Base-by-base conservation (phyloP, 2,888 invertebrate species). In the Caenorhabditis angaria region DNA sequence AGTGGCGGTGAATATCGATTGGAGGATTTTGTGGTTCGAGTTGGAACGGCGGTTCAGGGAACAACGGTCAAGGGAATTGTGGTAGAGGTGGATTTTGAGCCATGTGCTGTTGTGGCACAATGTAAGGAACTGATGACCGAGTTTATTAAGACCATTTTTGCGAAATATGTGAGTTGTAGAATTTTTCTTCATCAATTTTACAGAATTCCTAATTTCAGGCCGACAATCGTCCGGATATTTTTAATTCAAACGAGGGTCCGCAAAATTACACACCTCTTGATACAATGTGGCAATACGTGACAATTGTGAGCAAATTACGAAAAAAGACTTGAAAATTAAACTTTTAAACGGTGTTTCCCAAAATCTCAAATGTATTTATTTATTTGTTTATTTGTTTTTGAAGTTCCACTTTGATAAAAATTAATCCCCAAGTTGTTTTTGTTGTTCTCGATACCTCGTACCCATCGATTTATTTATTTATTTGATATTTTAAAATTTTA, bases 271-370 rank as follows among this genome's bases (percentile, higher is more conserved):
- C 71, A 6, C 68, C 82, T 1, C 62, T 83, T 25, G 85, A 85
- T 64, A 83, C 85, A 0, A 72, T 84, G 53, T 77, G 76, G 61
- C 85, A 85, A 61, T 85, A 85, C 62, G 63, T 81, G 12, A 28
- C 62, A 10, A 61, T 84, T 25, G 78, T 78, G 50, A 47, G 55
- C 6, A 73, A 73, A 28, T 70, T 83, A 61, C 62, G 81, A 25
- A 81, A 74, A 29, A 70, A 74, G 50, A 69, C 77, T 0, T 78
- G 54, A 66, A 48, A 24, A 12, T 5, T 51, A 22, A 3, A n/a
- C 32, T 35, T 22, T 28, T 20, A 28, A 25, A 14, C 22, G 22
- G 47, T 27, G 28, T 58, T 22, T 28, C 29, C 20, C 22, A n/a
- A 8, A 20, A 24, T 51, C 25, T 25, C 25, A 47, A 12, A 28